Base-by-base conservation (phyloP, 2,797 vertebrate genomes). In the Aselliscus stoliczkanus region DNA sequence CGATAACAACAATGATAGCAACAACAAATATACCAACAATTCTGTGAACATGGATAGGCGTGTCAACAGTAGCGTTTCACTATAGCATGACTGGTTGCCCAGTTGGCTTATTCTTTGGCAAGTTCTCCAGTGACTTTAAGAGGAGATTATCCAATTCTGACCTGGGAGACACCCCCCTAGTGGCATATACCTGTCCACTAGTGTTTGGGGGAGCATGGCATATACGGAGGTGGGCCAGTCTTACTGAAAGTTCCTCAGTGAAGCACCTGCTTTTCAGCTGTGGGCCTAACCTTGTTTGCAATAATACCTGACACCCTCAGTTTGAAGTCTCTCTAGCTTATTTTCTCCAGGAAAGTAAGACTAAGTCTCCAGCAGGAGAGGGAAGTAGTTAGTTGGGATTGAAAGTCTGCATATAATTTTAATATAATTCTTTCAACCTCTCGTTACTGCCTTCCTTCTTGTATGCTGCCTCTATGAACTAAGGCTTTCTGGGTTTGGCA, bases 271-370 rank as follows among this genome's bases (percentile, higher is more conserved):
- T 84, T 94, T 18, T 93, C 56, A 64, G 10, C 11, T 7, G 69
- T 39, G 62, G 18, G 1, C 47, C 50, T 93, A 14, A 8, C 25
- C 58, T 86, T 34, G 4, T 88, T 88, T 90, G 79, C 34, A 21
- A 29, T 10, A 77, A 10, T 29, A 10, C 47, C 50, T 64, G 18
- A 47, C 42, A 23, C 8, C 47, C 39, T 93, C 31, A 31, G 9
- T 85, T 77, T 93, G 64, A 92, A 87, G 54, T 85, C 60, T 31
- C 25, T 86, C 12, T 81, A 31, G 69, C 52, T 93, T 52, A 23
- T 95, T 92, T 89, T 39, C n/a, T 85, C 39, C 52, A 58, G 54
- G 72, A 95, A 88, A 93, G 31, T 84, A 93, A 72, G 34, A 52
- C 73, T 83, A 37, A 11, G 9, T 54, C 9, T 92, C 52, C 37